Base-by-base conservation (phyloP, 2,888 invertebrate genomes). In the Incurvaria masculella region DNA sequence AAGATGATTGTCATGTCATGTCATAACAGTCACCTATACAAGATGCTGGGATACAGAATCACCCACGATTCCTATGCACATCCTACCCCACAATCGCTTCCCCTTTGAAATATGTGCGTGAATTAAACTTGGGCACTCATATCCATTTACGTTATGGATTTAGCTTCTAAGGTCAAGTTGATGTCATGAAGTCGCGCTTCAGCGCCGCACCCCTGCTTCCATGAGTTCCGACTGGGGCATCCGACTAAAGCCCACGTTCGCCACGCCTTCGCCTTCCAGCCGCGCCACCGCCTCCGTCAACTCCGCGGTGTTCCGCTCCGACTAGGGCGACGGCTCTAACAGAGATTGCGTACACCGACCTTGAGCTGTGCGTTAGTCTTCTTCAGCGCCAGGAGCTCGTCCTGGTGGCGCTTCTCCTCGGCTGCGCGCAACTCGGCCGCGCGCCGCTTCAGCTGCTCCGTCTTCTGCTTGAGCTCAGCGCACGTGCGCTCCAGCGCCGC, bases 321-420 rank as follows among this genome's bases (percentile, higher is more conserved):
- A 89, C 83, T 85, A n/a, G 4, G 17, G 20, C 17, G 41, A 45
- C 27, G 23, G 16, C 11, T 42, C 11, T n/a, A 42, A 21, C 11
- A 21, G n/a, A 44, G 19, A n/a, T 44, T n/a, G n/a, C n/a, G n/a
- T n/a, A n/a, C n/a, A n/a, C 21, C 52, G 63, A 89, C 91, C 84
- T 96, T 97, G 10, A 97, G 79, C 64, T 97, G 96, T 55, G 91
- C 88, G 65, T 96, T 97, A 1, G 96, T 95, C 69, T 94, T 91
- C 76, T 94, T 96, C 50, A 96, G 79, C 63, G 95, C 94, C 45
- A 91, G 84, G 46, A 96, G 86, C 69, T 97, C 97, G 65, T 97
- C 97, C 38, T 86, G 86, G 62, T 95, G 93, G 60, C 94, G 92
- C 66, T 93, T 93, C 65, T 94, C 94, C 62, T 96, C 95, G 0